Evolutionary conservation across 2,113 vertebrate species (phyloP), one percentile per base, ranked within the genome.

Genomic region (Scartelaos histophorus): DNA sequence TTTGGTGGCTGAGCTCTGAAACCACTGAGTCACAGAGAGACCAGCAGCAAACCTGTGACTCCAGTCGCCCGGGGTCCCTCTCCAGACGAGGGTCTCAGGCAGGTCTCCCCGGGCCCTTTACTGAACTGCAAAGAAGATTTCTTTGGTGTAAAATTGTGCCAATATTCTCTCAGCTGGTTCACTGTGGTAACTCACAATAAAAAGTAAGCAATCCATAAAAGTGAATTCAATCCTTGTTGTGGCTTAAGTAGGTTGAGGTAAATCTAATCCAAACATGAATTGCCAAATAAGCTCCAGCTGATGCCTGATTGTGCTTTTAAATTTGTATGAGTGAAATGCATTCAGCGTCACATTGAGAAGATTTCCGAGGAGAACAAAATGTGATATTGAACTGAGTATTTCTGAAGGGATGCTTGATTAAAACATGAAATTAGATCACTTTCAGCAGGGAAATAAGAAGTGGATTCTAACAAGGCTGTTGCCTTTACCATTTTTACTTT

Each of bases 341-440:
- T 19, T 64, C 61, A 64, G 29, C 61, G 34, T n/a, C 61, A 38
- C 34, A 64, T 38, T 38, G 29, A n/a, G 61, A 64, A 43, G 61
- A 64, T 64, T 64, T 64, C 61, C 61, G 34, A 64, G 9, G 60
- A 64, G 61, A 64, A 35, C 34, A 38, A n/a, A 38, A 64, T 43
- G 7, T 64, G 61, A 64, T 61, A 61, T 61, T 61, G 25, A 34
- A 61, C 16, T 38, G 34, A 64, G n/a, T 64, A n/a, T 38, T 64
- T 38, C 29, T 38, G 29, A 19, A 38, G 61, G 34, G 61, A 38
- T 4, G 34, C 61, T 38, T 38, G 61, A 64, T 64, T 64, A 64
- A 64, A 64, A 64, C 61, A 64, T 43, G 61, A 64, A 64, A 64
- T 64, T 64, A 64, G 61, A 64, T 64, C 29, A 64, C 34, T 38